Evolutionary conservation across 2,113 vertebrate genomes (phyloP), one percentile per base, ranked within the genome.

Genomic region (Aphelocoma coerulescens): DNA sequence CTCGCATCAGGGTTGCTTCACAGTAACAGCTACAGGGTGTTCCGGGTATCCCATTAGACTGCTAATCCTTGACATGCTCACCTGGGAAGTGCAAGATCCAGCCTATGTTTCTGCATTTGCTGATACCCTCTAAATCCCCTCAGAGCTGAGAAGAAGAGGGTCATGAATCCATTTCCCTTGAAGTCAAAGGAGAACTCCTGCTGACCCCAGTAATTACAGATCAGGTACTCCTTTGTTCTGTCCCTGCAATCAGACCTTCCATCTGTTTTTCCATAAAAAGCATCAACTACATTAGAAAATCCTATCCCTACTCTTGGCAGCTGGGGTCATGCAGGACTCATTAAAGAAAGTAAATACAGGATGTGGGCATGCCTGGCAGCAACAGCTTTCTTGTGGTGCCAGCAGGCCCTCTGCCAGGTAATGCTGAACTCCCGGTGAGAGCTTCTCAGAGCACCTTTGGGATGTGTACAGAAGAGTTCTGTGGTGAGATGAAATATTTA

Each of bases 401-500:
- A 94, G 93, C 90, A 94, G 88, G 88, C 73, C 43, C 18, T 84
- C 49, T 68, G 88, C 94, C 80, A 92, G 96, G 83, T 87, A 77
- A 30, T 71, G 85, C 79, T 3, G n/a, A 65, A 44, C 92, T 93
- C 95, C 93, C 7, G 32, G 77, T 0, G 26, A 85, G 92, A 79
- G 80, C 62, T 58, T 59, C 74, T 65, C 65, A 15, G 57, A 96
- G 58, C 3, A 65, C 95, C 92, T 92, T 66, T 88, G 80, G 95
- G 96, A 92, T 95, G 88, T 89, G 92, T 96, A 86, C 85, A 92
- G 95, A 89, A 54, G 85, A 81, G 57, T 80, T 95, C 82, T 81
- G 93, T 72, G 88, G 91, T 46, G 32, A 92, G 66, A 97, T 96
- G 91, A 97, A 97, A 96, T 96, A 97, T 96, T 96, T 93, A 96